Conservation (phyloP, 2,888 invertebrate species). For the Nudaria mundana region DNA sequence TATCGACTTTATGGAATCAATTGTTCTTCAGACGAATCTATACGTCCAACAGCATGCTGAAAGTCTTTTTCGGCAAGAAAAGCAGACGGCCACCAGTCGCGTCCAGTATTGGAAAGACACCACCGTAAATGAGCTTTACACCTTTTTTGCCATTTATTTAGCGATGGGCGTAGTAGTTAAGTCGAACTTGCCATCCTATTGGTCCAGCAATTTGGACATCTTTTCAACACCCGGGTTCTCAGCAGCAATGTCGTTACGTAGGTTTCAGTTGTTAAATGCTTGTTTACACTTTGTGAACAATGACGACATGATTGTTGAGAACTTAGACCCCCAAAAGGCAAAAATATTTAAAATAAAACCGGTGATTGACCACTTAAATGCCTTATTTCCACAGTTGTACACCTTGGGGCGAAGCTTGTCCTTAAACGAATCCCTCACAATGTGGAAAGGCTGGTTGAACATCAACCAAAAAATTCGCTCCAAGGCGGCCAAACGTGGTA, state of each 20-base stretch:
- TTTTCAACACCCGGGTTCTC: constrained; percentile 22
- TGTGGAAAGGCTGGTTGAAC: constrained; percentile 21
- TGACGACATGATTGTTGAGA: background rate
- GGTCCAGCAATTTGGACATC: constrained; percentile 17
- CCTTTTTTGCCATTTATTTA: constrained; percentile 24
- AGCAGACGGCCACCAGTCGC: constrained; percentile 16
- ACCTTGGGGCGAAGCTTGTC: background rate
- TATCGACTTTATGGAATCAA: too few species aligned
- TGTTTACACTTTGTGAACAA: constrained; percentile 2
- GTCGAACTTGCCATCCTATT: constrained; percentile 25
- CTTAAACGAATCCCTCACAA: background rate
- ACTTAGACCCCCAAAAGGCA: background rate
- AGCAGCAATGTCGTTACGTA: constrained; percentile 9
- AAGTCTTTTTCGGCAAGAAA: too few species aligned
- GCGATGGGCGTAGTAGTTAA: constrained; percentile 31
- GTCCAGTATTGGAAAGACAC: constrained; percentile 14
- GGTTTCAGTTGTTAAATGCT: background rate
- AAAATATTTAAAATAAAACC: background rate
- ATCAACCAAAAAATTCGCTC: constrained; percentile 19
- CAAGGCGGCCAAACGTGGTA: constrained; percentile 11
- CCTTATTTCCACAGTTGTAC: background rate
- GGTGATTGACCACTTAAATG: background rate
- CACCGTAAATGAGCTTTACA: constrained; percentile 16
- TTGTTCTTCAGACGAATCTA: too few species aligned
- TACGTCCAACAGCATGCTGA: too few species aligned